Percentiles rank a stretch among this genome's conserved stretches.
Evolutionary conservation across 2,797 vertebrate species (phyloP).

Genomic region (Pangasius mekongensis): DNA sequence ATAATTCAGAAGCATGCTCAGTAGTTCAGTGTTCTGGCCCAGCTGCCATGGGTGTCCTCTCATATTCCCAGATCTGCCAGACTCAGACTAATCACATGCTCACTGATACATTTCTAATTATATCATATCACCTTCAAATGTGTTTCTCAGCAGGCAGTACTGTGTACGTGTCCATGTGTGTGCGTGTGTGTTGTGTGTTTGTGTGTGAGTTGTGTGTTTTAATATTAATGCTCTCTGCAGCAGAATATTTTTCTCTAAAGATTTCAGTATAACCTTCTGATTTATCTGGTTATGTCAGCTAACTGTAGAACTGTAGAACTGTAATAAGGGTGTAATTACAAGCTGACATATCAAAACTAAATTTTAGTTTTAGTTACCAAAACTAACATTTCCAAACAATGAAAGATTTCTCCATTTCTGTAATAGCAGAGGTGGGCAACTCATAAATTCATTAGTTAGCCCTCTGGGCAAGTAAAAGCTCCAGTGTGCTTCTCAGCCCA

Average conservation of each 20-base stretch:
- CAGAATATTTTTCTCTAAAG: neutral
- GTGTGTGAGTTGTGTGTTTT: neutral
- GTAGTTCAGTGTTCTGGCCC: conserved; percentile 45
- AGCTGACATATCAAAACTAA: neutral
- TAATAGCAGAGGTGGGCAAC: neutral
- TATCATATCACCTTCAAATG: conserved; percentile 44
- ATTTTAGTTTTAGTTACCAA: neutral
- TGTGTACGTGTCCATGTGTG: neutral
- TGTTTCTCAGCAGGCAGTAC: conserved; percentile 29
- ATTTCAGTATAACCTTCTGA: neutral
- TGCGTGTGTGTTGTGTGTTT: neutral
- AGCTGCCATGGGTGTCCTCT: conserved; percentile 39
- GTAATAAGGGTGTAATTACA: neutral
- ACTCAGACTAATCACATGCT: conserved; percentile 35
- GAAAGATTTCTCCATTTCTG: neutral
- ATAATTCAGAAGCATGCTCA: conserved; percentile 50
- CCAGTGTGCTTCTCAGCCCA: neutral
- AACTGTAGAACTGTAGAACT: neutral
- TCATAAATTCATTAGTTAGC: neutral
- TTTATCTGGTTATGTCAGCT: neutral
- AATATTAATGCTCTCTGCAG: conserved; percentile 1
- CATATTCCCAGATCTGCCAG: conserved; percentile 46
- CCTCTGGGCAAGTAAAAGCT: neutral
- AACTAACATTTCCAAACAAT: neutral
- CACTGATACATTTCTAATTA: conserved; percentile 51